Conservation (phyloP, 2,888 invertebrate species). For the Nasonia oneida region DNA sequence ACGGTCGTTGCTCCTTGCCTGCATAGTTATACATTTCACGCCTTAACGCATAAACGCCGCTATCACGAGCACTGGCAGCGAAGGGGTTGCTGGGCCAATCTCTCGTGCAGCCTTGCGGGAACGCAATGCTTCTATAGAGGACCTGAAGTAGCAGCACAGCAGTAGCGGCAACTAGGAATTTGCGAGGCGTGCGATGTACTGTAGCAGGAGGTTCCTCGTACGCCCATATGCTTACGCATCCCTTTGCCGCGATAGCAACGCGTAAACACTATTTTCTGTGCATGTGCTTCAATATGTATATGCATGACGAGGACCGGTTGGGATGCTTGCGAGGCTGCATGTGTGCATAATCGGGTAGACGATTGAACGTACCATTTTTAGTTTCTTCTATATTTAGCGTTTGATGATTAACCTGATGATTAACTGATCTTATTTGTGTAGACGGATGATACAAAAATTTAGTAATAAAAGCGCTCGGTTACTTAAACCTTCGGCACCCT, state of each 20-base stretch:
- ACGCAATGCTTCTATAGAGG: slow-evolving; percentile 15
- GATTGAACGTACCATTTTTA: too few relatives aligned
- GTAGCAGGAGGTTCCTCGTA: neutral
- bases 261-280: neutral
- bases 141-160: neutral
- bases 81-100: neutral
- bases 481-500: too few relatives aligned
- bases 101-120: neutral
- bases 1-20: neutral
- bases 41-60: neutral
- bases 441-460: too few relatives aligned
- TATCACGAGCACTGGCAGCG: neutral
- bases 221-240: neutral
- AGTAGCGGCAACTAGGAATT: slow-evolving; percentile 4
- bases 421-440: too few relatives aligned
- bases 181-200: slow-evolving; percentile 7
- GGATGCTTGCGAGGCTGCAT: neutral
- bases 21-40: neutral
- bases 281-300: neutral
- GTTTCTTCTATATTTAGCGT: too few relatives aligned
- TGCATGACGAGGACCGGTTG: neutral
- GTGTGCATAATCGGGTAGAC: neutral
- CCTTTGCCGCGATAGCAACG: neutral
- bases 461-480: too few relatives aligned
- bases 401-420: too few relatives aligned